These are phyloP conservation scores for Pachypsylla venusta DNA, from an alignment of 1,140 invertebrate species.

Conservation along the genomic window DNA sequence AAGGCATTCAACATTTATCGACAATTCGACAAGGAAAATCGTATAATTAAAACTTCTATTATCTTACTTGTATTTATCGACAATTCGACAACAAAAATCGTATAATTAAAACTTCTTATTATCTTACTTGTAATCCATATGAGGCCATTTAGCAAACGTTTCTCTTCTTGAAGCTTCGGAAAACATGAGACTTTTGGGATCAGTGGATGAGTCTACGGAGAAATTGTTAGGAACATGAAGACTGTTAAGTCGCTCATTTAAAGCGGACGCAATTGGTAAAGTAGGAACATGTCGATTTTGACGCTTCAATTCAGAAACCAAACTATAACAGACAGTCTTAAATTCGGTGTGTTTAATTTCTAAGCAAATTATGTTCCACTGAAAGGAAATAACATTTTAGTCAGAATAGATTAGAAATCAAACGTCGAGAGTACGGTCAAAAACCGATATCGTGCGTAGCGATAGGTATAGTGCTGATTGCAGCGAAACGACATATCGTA, in stretches of 20 bases:
- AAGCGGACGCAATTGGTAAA: constrained; percentile 70
- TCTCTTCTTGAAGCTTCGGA: constrained; percentile 75
- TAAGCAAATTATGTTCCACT: constrained; percentile 84
- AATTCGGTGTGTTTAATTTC: constrained; percentile 59
- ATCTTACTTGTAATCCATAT: constrained; percentile 87
- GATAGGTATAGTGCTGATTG: no score
- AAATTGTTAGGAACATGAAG: constrained; percentile 36
- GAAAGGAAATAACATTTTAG: constrained; percentile 33
- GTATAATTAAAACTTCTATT: no score
- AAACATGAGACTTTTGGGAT: constrained; percentile 58
- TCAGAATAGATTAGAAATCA: no score
- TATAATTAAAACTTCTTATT: no score
- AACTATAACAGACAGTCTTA: constrained; percentile 55
- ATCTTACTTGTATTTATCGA: no score
- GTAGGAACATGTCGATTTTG: constrained; percentile 68
- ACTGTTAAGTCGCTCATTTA: constrained; percentile 69
- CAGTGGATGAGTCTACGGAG: constrained; percentile 2
- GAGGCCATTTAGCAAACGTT: constrained; percentile 86
- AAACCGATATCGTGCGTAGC: no score
- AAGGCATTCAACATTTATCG: no score
- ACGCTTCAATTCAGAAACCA: constrained; percentile 65
- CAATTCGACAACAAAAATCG: no score
- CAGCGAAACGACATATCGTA: no score
- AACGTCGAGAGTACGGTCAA: constrained; percentile 12
- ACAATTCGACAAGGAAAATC: no score